These are phyloP conservation scores for Agrilus biguttatus DNA, from an alignment of 2,888 invertebrate genomes.

Conservation along the genomic window DNA sequence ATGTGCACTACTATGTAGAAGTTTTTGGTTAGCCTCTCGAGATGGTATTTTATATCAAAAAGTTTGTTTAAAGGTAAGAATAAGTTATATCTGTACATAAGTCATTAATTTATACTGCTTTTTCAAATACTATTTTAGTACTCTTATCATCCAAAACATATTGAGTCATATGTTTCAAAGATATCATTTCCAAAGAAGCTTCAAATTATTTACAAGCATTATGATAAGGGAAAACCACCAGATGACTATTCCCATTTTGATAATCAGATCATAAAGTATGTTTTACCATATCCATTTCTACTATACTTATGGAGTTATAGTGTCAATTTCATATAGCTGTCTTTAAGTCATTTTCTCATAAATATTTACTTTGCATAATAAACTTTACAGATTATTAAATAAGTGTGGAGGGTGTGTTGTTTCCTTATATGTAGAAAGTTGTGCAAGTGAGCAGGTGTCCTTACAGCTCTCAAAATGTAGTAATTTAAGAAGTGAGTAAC, in stretches of 20 bases:
- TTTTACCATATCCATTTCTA: background rate
- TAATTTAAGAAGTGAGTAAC: slow-evolving; percentile 16
- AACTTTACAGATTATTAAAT: slow-evolving; percentile 14
- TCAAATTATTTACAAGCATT: slow-evolving; percentile 16
- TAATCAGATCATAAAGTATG: slow-evolving; percentile 16
- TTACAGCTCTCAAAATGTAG: slow-evolving; percentile 15
- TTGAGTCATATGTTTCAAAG: slow-evolving; percentile 19
- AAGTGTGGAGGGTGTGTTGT: slow-evolving; percentile 16
- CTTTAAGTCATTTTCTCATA: background rate
- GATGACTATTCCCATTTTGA: slow-evolving; percentile 17
- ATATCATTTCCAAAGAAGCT: slow-evolving; percentile 16
- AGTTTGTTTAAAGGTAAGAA: slow-evolving; percentile 16
- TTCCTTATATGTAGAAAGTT: slow-evolving; percentile 17
- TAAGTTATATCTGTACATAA: background rate
- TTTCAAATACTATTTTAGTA: background rate
- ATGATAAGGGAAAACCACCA: slow-evolving; percentile 13
- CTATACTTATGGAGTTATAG: too few relatives aligned
- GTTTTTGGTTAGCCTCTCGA: slow-evolving; percentile 17
- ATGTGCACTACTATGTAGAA: slow-evolving; percentile 19
- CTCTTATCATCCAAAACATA: slow-evolving; percentile 11
- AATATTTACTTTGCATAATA: background rate
- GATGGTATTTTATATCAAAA: slow-evolving; percentile 17
- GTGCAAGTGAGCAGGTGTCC: slow-evolving; percentile 16
- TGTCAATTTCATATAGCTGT: background rate
- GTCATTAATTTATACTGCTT: background rate